phyloP scores from a whole-genome alignment of 2,888 invertebrate genomes.

The Petrophora chlorosata region DNA sequence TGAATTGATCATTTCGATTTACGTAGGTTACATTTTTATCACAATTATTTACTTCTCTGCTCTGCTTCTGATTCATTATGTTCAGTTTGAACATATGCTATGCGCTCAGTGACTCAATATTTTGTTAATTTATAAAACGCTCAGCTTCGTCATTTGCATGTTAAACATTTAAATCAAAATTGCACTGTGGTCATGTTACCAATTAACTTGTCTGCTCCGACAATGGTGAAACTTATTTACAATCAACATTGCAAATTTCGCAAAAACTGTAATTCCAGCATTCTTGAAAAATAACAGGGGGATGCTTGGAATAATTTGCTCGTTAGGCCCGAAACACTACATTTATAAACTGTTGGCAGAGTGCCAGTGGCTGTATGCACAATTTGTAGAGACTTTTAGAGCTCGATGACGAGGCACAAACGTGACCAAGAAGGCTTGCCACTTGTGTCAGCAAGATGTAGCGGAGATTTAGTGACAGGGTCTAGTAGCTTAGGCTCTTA shows the following conservation, averaged over 20 bases:
- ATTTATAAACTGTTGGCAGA: constrained; percentile 71
- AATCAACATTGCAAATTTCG: constrained; percentile 10
- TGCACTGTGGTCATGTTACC: too few species aligned
- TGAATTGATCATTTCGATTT: too few species aligned
- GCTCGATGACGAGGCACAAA: constrained; percentile 62
- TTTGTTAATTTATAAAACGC: too few species aligned
- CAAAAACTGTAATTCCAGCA: constrained; percentile 14
- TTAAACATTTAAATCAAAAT: too few species aligned
- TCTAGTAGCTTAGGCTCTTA: neutral
- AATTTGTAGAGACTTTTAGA: constrained; percentile 64
- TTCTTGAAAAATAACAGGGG: constrained; percentile 35
- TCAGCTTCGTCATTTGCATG: too few species aligned
- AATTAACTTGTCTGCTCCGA: too few species aligned
- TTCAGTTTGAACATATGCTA: too few species aligned
- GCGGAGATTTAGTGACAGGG: constrained; percentile 34
- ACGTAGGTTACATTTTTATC: too few species aligned
- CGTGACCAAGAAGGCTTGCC: constrained; percentile 61
- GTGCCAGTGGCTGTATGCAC: constrained; percentile 61
- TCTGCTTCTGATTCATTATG: too few species aligned
- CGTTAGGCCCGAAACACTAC: constrained; percentile 67
- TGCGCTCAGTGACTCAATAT: too few species aligned
- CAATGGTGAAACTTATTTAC: neutral
- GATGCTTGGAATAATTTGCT: constrained; percentile 55
- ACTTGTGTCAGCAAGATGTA: constrained; percentile 43
- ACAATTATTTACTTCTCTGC: too few species aligned